Evolutionary conservation across 2,797 vertebrate species (phyloP).

Genomic region (Rhodeus uyekii): DNA sequence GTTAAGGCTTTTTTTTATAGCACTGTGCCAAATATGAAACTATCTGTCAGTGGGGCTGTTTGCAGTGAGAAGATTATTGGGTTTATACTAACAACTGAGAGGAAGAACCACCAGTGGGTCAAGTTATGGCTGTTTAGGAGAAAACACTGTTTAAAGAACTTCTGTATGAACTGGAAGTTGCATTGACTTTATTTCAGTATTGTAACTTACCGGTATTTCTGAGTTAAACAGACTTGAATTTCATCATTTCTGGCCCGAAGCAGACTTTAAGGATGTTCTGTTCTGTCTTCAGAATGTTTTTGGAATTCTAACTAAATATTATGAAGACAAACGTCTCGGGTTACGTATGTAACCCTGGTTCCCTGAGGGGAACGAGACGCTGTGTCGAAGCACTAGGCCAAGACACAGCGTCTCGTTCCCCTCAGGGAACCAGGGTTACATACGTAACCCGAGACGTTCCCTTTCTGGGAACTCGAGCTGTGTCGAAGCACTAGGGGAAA

Average conservation of each 20-base stretch:
- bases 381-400: too few species aligned
- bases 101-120: not conserved
- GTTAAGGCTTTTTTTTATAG: conserved; percentile 16
- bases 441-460: too few species aligned
- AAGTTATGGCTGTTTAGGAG: not conserved
- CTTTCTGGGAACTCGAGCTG: too few species aligned
- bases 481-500: too few species aligned
- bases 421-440: too few species aligned
- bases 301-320: not conserved
- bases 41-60: not conserved
- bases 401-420: too few species aligned
- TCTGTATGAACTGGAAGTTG: not conserved
- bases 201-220: not conserved
- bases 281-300: not conserved
- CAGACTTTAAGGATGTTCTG: not conserved
- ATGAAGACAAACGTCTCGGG: too few species aligned
- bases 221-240: not conserved
- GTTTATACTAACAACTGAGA: conserved; percentile 33
- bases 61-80: conserved; percentile 13
- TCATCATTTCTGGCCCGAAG: not conserved
- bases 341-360: too few species aligned
- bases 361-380: too few species aligned
- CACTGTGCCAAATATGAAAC: conserved; percentile 13
- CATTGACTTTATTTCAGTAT: not conserved
- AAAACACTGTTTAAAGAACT: not conserved